These are phyloP conservation scores for Drosophila subpulchrella DNA, from an alignment of 1,140 invertebrate species.

Conservation along the genomic window DNA sequence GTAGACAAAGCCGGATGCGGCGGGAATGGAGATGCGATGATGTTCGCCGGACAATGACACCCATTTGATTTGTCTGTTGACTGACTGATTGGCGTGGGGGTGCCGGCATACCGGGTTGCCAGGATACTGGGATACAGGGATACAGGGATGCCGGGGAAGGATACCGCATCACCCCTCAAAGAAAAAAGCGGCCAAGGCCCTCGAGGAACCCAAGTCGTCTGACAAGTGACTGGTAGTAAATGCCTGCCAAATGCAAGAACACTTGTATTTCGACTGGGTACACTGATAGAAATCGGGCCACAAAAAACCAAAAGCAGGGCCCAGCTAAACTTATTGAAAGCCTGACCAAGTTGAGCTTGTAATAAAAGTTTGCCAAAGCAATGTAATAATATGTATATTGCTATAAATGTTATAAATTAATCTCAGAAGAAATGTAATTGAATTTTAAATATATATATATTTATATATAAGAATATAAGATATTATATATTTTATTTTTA, in stretches of 20 bases:
- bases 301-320: too few relatives aligned
- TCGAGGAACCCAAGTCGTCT: conserved; percentile 5
- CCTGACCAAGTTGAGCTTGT: too few relatives aligned
- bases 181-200: conserved; percentile 5
- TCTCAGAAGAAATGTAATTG: too few relatives aligned
- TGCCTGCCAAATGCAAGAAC: neutral
- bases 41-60: conserved; percentile 2
- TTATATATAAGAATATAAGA: too few relatives aligned
- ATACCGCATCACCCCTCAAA: neutral
- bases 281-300: neutral
- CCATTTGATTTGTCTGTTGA: conserved; percentile 4
- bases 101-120: neutral
- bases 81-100: neutral
- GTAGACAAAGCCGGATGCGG: conserved; percentile 14
- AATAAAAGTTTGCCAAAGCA: too few relatives aligned
- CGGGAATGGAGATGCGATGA: neutral
- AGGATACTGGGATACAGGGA: too few relatives aligned
- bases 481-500: too few relatives aligned
- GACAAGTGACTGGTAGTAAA: conserved; percentile 5
- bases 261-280: neutral
- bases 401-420: too few relatives aligned
- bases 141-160: neutral
- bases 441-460: too few relatives aligned
- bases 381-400: too few relatives aligned
- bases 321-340: too few relatives aligned